These are phyloP conservation scores for Morelia viridis DNA, from an alignment of 2,797 vertebrate genomes.

Conservation along the genomic window DNA sequence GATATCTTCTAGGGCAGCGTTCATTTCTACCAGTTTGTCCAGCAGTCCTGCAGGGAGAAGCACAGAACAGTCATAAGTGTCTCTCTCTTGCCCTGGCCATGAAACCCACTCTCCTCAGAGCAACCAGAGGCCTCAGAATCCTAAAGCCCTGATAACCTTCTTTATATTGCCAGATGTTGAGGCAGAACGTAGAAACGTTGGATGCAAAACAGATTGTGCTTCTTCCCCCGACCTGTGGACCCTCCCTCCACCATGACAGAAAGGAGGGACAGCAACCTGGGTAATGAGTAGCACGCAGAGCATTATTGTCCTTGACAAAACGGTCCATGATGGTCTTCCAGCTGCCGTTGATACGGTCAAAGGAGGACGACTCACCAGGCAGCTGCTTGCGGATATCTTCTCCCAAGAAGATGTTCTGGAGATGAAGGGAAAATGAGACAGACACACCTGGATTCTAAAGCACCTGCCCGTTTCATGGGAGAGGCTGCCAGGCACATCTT, in stretches of 20 bases:
- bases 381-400: slow-evolving; percentile 89
- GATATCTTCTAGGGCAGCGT: slow-evolving; percentile 81
- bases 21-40: slow-evolving; percentile 81
- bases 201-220: not conserved
- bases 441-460: not conserved
- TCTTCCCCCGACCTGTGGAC: not conserved
- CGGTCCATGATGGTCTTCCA: slow-evolving; percentile 84
- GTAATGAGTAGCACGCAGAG: slow-evolving; percentile 80
- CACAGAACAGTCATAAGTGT: not conserved
- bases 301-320: slow-evolving; percentile 78
- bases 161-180: not conserved
- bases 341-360: slow-evolving; percentile 78
- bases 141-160: not conserved
- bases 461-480: fast-evolving
- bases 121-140: not conserved
- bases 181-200: not conserved
- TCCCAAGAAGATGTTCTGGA: slow-evolving; percentile 86
- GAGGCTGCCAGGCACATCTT: not conserved
- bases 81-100: not conserved
- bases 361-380: slow-evolving; percentile 79
- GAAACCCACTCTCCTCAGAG: not conserved
- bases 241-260: not conserved
- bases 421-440: not conserved
- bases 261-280: slow-evolving; percentile 71
- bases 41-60: slow-evolving; percentile 73